phyloP scores from a whole-genome alignment of 2,888 invertebrate species.

The Apamea monoglypha region DNA sequence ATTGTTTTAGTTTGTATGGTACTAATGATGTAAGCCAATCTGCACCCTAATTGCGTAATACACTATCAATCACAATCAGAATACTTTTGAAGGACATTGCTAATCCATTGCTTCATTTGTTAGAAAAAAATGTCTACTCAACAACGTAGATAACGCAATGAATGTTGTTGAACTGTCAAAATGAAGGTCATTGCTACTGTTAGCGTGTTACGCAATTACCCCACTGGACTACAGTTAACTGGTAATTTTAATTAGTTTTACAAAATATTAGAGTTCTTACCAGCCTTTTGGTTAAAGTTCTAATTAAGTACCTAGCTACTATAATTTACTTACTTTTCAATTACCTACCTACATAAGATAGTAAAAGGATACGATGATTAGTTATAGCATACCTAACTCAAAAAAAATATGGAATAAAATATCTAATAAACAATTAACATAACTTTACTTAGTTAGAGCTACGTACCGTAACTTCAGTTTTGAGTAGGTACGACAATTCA shows the following conservation, averaged over 20 bases:
- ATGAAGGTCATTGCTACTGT: neutral
- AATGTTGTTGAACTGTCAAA: neutral
- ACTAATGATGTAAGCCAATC: neutral
- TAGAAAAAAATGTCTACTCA: too few relatives aligned
- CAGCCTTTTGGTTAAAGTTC: neutral
- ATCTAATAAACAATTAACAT: too few relatives aligned
- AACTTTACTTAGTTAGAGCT: too few relatives aligned
- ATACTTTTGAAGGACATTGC: too few relatives aligned
- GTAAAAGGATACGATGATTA: neutral
- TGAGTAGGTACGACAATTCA: conserved; percentile 19
- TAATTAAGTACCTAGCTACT: neutral
- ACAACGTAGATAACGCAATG: neutral
- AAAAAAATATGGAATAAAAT: neutral
- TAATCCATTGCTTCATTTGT: too few relatives aligned
- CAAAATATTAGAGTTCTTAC: neutral
- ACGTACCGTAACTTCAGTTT: neutral
- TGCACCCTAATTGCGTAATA: too few relatives aligned
- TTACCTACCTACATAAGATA: neutral
- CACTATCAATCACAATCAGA: too few relatives aligned
- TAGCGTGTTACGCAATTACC: too few relatives aligned
- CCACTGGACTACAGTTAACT: neutral
- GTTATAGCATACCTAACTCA: neutral
- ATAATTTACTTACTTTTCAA: neutral
- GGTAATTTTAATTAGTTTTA: neutral
- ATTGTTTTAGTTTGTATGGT: neutral